phyloP scores from a whole-genome alignment of 2,888 invertebrate genomes.

The Saturnia pavonia region DNA sequence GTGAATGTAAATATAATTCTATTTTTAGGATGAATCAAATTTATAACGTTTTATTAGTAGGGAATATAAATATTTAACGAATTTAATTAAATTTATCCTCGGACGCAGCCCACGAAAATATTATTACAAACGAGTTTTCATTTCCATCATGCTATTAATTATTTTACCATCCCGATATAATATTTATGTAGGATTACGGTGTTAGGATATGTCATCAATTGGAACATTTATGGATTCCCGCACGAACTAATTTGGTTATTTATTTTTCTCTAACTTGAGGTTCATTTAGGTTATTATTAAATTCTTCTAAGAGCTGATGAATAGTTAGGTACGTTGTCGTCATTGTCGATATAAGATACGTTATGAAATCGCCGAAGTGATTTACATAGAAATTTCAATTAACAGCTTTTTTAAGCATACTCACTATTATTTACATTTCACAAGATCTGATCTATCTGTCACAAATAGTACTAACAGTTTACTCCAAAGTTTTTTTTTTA shows the following conservation, averaged over 20 bases:
- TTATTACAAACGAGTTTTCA: constrained; percentile 1
- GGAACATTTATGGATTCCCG: constrained; percentile 6
- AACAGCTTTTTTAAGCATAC: too few relatives aligned
- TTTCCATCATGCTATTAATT: constrained; percentile 4
- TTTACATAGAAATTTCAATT: too few relatives aligned
- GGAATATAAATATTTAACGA: not conserved
- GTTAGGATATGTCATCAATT: not conserved
- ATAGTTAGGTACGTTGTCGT: not conserved
- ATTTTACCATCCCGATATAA: constrained; percentile 8
- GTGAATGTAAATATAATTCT: not conserved
- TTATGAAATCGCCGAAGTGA: too few relatives aligned
- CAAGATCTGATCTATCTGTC: too few relatives aligned
- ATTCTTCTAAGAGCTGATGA: not conserved
- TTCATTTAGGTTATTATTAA: not conserved
- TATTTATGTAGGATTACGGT: constrained; percentile 12
- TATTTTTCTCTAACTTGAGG: not conserved
- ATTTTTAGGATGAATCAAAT: not conserved
- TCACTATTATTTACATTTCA: too few relatives aligned
- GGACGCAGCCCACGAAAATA: not conserved
- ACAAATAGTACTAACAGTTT: too few relatives aligned
- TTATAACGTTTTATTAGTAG: not conserved
- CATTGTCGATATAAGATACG: too few relatives aligned
- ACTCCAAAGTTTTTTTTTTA: too few relatives aligned
- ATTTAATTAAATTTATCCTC: not conserved
- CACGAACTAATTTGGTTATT: not conserved